Evolutionary conservation across 1,140 invertebrate species (phyloP).

Genomic region (Aphaenogaster floridana): DNA sequence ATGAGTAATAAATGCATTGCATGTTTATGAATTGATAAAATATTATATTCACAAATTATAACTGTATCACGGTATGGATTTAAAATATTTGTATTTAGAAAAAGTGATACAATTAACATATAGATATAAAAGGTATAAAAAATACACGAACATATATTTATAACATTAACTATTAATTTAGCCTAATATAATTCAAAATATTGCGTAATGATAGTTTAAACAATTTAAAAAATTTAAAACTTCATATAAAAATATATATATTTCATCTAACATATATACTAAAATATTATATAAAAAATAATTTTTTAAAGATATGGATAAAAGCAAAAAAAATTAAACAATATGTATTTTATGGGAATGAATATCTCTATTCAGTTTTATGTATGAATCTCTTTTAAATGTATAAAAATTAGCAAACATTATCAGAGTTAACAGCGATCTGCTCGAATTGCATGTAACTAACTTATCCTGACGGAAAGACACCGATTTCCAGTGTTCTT

Average conservation of each 20-base stretch:
- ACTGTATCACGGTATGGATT: background rate
- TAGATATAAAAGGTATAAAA: background rate
- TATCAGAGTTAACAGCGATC: background rate
- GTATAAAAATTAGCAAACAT: conserved; percentile 19
- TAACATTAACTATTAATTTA: background rate
- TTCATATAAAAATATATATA: background rate
- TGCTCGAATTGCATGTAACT: conserved; percentile 2
- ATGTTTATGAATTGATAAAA: background rate
- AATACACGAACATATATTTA: background rate
- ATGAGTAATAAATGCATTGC: background rate
- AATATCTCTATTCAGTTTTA: background rate
- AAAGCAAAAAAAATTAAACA: background rate
- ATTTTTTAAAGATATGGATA: background rate
- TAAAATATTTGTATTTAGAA: background rate
- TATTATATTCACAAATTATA: background rate
- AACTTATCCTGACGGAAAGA: conserved; percentile 4
- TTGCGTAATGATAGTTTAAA: background rate
- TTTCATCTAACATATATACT: background rate
- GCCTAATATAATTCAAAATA: background rate
- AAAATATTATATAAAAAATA: background rate
- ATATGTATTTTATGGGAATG: background rate
- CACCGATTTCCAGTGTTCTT: conserved; percentile 22
- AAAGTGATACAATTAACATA: background rate
- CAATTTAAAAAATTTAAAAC: background rate
- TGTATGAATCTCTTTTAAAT: background rate